Evolutionary conservation across 2,888 invertebrate genomes (phyloP).

Genomic region (Agrochola lota): DNA sequence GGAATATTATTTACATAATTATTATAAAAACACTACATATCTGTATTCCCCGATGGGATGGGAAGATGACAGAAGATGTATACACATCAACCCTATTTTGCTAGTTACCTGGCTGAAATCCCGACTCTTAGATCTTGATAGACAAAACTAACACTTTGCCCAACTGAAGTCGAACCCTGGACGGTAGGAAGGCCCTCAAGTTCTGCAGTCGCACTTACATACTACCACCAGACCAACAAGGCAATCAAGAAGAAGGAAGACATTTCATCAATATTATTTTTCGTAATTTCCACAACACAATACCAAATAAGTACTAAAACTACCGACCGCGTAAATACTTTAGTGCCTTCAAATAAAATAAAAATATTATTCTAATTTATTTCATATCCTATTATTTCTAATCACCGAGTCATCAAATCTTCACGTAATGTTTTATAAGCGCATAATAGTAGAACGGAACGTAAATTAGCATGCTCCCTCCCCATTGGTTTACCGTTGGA

Average conservation of each 20-base stretch:
- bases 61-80: no score
- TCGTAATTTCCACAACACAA: no score
- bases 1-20: no score
- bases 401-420: background rate
- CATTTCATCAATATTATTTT: background rate
- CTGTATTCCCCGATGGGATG: background rate
- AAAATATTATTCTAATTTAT: background rate
- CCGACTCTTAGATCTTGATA: no score
- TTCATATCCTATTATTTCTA: no score
- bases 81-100: background rate
- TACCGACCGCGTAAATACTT: no score
- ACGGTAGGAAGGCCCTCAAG: background rate
- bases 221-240: background rate
- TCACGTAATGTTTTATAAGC: background rate
- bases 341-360: no score
- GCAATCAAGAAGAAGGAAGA: background rate
- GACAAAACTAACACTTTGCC: background rate
- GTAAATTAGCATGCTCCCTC: conserved; percentile 61
- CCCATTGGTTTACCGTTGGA: conserved; percentile 75
- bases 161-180: background rate
- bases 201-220: no score
- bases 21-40: no score
- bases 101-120: background rate
- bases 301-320: no score
- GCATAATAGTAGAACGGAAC: conserved; percentile 66